Evolutionary conservation across 2,888 invertebrate species (phyloP), one percentile per base, ranked within the genome.

Genomic region (Cryptocephalus primarius): DNA sequence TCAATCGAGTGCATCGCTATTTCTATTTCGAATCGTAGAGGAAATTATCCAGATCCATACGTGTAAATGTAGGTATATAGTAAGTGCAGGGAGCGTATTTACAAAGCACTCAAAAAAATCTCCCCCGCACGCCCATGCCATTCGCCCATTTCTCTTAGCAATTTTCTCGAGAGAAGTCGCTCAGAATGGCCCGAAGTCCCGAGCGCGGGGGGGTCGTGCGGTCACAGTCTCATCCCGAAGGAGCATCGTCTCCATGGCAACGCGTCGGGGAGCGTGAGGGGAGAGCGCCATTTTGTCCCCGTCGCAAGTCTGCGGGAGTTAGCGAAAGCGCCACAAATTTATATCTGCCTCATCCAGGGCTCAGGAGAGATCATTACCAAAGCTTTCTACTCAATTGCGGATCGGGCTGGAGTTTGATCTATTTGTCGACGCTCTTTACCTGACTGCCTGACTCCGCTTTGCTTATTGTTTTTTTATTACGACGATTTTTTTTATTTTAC

Each of bases 311-410:
- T 46, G 65, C 36, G 48, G 65, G 67, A 66, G 69, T 67, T 68
- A 68, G 68, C 66, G 66, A 64, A 65, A 68, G 66, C 69, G 70
- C 70, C 70, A 67, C 71, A 70, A 71, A 70, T 70, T 68, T 70
- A 67, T 69, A 71, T 71, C 70, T 69, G 73, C 73, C 69, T 69
- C 71, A 68, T 66, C 71, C 71, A 61, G 65, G 71, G 71, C 73
- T 66, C 64, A 66, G 60, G 65, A 69, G 70, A 69, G 68, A 68
- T 74, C 75, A 70, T 71, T 70, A 70, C 70, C 68, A 69, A 70
- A 71, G 70, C 70, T 70, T 70, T 70, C 70, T 70, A 70, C 70
- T 71, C 70, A 71, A 71, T 71, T 71, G 70, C 67, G 70, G 70
- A 71, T 71, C 68, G 66, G 64, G 65, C 60, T 12, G 63, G 66